Conservation (phyloP, 2,797 vertebrate species). For the Poeciliopsis infans region DNA sequence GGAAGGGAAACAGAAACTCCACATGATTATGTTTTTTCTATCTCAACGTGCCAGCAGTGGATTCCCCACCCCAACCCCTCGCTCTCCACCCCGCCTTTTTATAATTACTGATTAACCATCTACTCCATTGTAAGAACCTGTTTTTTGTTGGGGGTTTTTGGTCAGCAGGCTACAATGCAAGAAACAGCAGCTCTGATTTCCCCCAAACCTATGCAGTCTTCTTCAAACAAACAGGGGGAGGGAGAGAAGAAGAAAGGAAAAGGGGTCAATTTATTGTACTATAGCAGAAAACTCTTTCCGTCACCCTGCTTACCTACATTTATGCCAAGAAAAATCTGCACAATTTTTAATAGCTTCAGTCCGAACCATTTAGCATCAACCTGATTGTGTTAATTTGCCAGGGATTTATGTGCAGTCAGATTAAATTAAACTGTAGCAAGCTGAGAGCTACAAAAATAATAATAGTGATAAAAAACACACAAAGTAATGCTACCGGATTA, state of each 20-base stretch:
- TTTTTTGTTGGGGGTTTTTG: slow-evolving; percentile 66
- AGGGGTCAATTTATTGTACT: slow-evolving; percentile 38
- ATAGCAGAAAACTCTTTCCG: slow-evolving; percentile 43
- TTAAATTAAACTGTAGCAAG: slow-evolving; percentile 28
- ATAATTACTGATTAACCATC: slow-evolving; percentile 46
- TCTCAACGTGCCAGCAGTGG: slow-evolving; percentile 19
- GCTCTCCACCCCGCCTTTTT: background rate
- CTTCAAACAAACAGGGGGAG: background rate
- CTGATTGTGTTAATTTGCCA: slow-evolving; percentile 40
- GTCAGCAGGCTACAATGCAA: slow-evolving; percentile 73
- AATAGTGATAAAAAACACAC: slow-evolving; percentile 16
- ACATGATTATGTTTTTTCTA: slow-evolving; percentile 49
- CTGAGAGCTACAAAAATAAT: slow-evolving; percentile 21
- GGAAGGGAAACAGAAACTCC: slow-evolving; percentile 31
- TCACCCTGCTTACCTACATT: slow-evolving; percentile 61
- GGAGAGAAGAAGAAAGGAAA: slow-evolving; percentile 2
- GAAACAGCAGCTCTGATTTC: slow-evolving; percentile 43
- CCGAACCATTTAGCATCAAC: slow-evolving; percentile 32
- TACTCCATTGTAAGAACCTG: slow-evolving; percentile 59
- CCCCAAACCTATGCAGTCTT: background rate
- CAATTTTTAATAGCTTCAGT: slow-evolving; percentile 14
- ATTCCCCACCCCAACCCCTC: slow-evolving; percentile 7
- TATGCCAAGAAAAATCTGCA: slow-evolving; percentile 19
- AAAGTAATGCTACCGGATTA: slow-evolving; percentile 27
- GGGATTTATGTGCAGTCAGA: slow-evolving; percentile 38